These are phyloP conservation scores for Oreochromis niloticus DNA, from an alignment of 2,113 vertebrate genomes.

Conservation along the genomic window DNA sequence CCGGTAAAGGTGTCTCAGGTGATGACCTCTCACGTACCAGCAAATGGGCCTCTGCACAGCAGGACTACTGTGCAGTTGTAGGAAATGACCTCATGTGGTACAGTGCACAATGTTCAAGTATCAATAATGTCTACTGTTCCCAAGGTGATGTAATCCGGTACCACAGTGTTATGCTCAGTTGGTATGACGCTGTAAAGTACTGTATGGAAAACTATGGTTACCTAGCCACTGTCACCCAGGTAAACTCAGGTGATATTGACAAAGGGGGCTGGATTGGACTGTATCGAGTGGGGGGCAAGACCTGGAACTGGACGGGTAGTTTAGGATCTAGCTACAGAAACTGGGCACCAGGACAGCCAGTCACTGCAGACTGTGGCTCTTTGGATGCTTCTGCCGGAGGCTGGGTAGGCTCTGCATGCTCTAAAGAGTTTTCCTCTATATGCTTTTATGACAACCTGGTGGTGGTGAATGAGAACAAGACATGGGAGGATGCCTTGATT, in stretches of 20 bases:
- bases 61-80: not conserved
- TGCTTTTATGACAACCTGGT: constrained; percentile 18
- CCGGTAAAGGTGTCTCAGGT: not conserved
- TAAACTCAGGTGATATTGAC: not conserved
- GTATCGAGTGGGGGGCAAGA: not conserved
- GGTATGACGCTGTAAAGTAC: fast-evolving
- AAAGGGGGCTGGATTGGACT: not conserved
- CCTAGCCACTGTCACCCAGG: not conserved
- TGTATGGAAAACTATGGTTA: not conserved
- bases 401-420: not conserved
- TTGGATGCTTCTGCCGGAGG: fast-evolving
- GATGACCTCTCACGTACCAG: not conserved
- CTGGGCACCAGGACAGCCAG: not conserved
- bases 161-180: not conserved
- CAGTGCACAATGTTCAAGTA: not conserved
- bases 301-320: not conserved
- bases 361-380: not conserved
- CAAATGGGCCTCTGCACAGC: not conserved
- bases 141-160: not conserved
- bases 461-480: constrained; percentile 39
- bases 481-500: constrained; percentile 26
- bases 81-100: not conserved
- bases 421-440: fast-evolving
- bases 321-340: not conserved
- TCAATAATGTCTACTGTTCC: not conserved